Evolutionary conservation across 2,888 invertebrate species (phyloP), one percentile per base, ranked within the genome.

Genomic region (Acrobasis repandana): DNA sequence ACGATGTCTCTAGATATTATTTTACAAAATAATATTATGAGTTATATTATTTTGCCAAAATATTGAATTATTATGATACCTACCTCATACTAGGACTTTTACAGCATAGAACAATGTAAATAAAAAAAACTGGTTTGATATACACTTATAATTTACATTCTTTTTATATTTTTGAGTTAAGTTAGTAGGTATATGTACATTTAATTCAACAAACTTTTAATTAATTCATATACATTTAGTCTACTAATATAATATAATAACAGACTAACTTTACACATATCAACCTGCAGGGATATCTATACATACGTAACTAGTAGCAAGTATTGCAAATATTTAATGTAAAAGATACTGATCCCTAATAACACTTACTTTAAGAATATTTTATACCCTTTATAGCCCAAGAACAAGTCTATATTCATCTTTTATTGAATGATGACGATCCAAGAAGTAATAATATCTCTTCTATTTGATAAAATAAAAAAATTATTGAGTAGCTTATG

Each of bases 121-220:
- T 43, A 2, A 28, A 28, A 6, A 28, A 28, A 28, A 28, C 28
- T 28, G 48, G 36, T 61, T 63, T 62, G 66, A 74, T 48, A 73
- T 75, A 75, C 71, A 70, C 71, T 68, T 76, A 71, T 77, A 71
- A 78, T 80, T 79, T 76, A 76, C 74, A 67, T 74, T 68, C 68
- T 72, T 28, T 74, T 72, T 76, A 46, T 79, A 72, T 81, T 77
- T 77, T 80, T 83, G 81, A 80, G 80, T 70, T 38, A 18, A 20
- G 8, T 77, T 28, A 4, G 43, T 43, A 43, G 14, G 6, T 4
- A 74, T 88, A 90, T 88, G 85, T 90, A 90, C 89, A 90, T 80
- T 79, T 83, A 83, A 84, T 82, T 84, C 78, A 90, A 89, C 87
- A 85, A 80, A 80, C 72, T 72, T 77, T 75, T 77, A 67, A 63